A percentile compares a stretch with the other conserved stretches of the same genome.
These are phyloP conservation scores for Hirudinaria manillensis DNA, from an alignment of 2,888 invertebrate species.

Conservation along the genomic window DNA sequence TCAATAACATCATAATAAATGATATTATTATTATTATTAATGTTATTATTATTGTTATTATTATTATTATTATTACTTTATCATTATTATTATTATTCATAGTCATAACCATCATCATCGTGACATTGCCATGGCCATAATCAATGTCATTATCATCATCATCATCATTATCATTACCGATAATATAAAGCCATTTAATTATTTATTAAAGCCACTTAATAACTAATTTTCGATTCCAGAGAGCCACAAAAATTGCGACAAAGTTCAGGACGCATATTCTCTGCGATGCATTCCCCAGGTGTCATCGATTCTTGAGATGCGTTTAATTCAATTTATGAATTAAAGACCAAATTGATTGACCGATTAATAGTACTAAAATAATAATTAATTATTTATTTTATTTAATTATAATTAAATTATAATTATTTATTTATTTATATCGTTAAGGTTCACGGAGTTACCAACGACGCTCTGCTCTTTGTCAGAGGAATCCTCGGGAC, in stretches of 20 bases:
- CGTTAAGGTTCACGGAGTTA: constrained; percentile 54
- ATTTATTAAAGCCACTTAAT: not conserved
- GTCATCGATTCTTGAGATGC: not conserved
- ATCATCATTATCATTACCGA: not conserved
- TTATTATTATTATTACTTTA: not conserved
- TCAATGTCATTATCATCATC: not conserved
- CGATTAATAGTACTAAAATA: constrained; percentile 38
- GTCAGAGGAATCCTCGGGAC: constrained; percentile 60
- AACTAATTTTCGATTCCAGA: constrained; percentile 53
- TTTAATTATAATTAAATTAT: not conserved
- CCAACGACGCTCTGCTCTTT: constrained; percentile 64
- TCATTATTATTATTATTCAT: not conserved
- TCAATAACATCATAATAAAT: not conserved
- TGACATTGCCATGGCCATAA: not conserved
- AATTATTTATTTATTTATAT: constrained; percentile 53
- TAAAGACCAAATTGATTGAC: not conserved
- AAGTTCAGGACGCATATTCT: constrained; percentile 67
- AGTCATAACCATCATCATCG: constrained; percentile 2
- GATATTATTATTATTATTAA: not conserved
- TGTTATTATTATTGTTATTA: not conserved
- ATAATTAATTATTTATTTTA: constrained; percentile 47
- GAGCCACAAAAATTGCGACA: constrained; percentile 63
- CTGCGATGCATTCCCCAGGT: constrained; percentile 63
- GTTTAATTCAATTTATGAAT: not conserved
- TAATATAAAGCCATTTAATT: not conserved